These are phyloP conservation scores for Strix uralensis DNA, from an alignment of 2,113 vertebrate species.

Conservation along the genomic window DNA sequence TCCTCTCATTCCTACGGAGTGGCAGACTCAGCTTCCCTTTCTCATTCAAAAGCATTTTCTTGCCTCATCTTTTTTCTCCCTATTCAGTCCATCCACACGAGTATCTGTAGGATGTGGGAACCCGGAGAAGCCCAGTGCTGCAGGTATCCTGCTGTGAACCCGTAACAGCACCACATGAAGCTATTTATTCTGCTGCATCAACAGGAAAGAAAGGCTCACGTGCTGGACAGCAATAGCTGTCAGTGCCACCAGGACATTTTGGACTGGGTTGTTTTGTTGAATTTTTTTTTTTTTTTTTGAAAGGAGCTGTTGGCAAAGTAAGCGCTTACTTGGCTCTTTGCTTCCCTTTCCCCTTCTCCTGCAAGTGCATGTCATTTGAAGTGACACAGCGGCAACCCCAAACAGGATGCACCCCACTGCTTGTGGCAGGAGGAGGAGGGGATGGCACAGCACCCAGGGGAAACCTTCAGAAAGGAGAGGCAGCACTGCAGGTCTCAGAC, in stretches of 20 bases:
- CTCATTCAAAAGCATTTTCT: neutral
- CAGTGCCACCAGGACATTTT: neutral
- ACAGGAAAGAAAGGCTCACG: neutral
- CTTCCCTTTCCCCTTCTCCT: neutral
- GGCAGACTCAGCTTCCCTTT: neutral
- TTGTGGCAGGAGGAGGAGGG: neutral
- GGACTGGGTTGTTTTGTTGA: neutral
- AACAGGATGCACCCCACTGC: conserved; percentile 22
- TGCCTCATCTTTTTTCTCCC: neutral
- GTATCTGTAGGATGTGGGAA: neutral
- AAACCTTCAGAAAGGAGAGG: neutral
- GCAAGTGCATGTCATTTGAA: neutral
- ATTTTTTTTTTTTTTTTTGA: neutral
- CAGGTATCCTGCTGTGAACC: neutral
- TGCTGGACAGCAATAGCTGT: neutral
- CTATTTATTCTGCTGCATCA: conserved; percentile 12
- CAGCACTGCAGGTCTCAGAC: neutral
- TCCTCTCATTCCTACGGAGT: neutral
- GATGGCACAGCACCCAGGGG: neutral
- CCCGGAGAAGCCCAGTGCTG: neutral
- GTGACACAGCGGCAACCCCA: neutral
- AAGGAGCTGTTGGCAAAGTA: neutral
- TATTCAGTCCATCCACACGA: neutral
- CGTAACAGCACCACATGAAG: neutral
- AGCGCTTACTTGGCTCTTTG: neutral